Evolutionary conservation across 2,797 vertebrate species (phyloP).

Genomic region (Thripadectes ignobilis): DNA sequence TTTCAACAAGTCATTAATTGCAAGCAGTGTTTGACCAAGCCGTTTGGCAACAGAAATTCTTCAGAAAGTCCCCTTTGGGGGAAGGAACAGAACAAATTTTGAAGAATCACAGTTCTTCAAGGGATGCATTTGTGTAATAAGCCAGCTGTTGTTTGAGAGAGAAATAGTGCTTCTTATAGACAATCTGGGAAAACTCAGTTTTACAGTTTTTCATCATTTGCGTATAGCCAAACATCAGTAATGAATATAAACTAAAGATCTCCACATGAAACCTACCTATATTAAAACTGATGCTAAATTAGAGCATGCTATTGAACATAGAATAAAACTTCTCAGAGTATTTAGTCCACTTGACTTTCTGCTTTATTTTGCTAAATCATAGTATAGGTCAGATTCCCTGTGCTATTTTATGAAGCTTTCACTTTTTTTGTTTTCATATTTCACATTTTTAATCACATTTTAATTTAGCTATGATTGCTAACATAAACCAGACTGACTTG

Average conservation of each 20-base stretch:
- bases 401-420: neutral
- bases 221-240: neutral
- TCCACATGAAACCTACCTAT: neutral
- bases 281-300: constrained; percentile 22
- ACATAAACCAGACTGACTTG: fast-evolving
- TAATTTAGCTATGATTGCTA: neutral
- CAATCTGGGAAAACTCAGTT: neutral
- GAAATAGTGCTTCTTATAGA: neutral
- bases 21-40: neutral
- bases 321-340: neutral
- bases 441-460: neutral
- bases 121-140: neutral
- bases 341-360: neutral
- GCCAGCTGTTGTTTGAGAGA: neutral
- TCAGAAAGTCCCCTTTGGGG: neutral
- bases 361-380: neutral
- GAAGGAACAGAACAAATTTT: neutral
- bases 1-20: neutral
- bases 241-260: neutral
- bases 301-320: neutral
- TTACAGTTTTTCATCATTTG: neutral
- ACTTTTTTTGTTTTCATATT: neutral
- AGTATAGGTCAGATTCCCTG: neutral
- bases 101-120: neutral
- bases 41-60: neutral